Conservation (phyloP, 2,113 vertebrate genomes). For the Corythoichthys haematopterus region DNA sequence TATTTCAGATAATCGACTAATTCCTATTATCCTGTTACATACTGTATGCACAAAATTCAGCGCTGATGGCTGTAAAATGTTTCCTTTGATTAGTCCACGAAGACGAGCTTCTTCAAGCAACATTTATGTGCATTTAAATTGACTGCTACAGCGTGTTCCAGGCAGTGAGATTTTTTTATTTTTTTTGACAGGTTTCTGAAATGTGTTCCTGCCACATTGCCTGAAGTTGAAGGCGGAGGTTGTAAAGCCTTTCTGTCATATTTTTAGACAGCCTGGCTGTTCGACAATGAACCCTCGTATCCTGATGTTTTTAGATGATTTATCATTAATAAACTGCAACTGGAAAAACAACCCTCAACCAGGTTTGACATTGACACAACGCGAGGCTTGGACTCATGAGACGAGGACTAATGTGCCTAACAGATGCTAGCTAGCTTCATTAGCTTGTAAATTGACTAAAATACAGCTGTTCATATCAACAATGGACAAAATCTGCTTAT, state of each 20-base stretch:
- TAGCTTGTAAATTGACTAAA: neutral
- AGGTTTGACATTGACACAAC: constrained; percentile 1
- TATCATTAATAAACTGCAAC: neutral
- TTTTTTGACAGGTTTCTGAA: constrained; percentile 27
- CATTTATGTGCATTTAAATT: constrained; percentile 23
- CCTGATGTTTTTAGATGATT: neutral
- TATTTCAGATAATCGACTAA: constrained; percentile 49
- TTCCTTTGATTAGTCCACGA: constrained; percentile 27
- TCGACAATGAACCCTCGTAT: neutral
- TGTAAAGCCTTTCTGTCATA: constrained; percentile 28
- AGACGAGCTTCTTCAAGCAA: neutral
- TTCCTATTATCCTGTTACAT: constrained; percentile 32
- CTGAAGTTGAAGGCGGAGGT: constrained; percentile 32
- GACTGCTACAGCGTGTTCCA: constrained; percentile 21
- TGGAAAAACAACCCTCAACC: neutral
- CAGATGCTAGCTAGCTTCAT: constrained; percentile 10
- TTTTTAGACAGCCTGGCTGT: neutral
- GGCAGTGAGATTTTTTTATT: constrained; percentile 27
- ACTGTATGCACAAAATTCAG: constrained; percentile 58
- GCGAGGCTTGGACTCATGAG: neutral
- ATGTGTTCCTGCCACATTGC: constrained; percentile 31
- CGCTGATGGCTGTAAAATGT: constrained; percentile 41
- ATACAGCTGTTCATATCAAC: neutral
- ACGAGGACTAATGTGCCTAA: neutral
- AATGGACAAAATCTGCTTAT: neutral